Percentiles rank a stretch among this genome's conserved stretches.
Evolutionary conservation across 2,113 vertebrate genomes (phyloP).

Genomic region (Menura novaehollandiae): DNA sequence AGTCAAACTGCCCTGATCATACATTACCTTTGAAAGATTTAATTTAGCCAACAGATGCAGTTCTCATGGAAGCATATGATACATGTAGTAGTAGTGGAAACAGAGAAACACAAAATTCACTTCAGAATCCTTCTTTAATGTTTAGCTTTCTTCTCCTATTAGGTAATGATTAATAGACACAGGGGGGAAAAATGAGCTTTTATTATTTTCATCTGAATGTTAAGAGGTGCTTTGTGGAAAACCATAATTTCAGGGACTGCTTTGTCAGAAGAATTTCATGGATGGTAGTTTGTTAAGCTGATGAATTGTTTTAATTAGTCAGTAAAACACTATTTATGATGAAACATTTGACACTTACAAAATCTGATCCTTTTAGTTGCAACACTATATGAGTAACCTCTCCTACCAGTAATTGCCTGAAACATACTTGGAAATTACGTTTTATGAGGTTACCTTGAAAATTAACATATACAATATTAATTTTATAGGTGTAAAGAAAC

Average conservation of each 20-base stretch:
- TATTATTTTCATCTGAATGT: slow-evolving; percentile 61
- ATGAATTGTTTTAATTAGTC: slow-evolving; percentile 70
- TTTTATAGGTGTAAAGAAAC: slow-evolving; percentile 24
- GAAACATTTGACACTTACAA: slow-evolving; percentile 41
- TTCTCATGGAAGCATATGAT: slow-evolving; percentile 16
- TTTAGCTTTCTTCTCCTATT: slow-evolving; percentile 58
- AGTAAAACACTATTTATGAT: slow-evolving; percentile 55
- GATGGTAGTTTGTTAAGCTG: slow-evolving; percentile 58
- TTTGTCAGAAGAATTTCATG: slow-evolving; percentile 56
- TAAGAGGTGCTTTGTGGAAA: slow-evolving; percentile 57
- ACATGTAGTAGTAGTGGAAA: not conserved
- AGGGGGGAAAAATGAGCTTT: not conserved
- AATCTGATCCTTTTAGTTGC: slow-evolving; percentile 42
- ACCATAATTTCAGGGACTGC: slow-evolving; percentile 33
- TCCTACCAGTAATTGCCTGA: slow-evolving; percentile 5
- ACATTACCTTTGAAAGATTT: slow-evolving; percentile 64
- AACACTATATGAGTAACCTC: slow-evolving; percentile 10
- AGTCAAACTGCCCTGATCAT: slow-evolving; percentile 18
- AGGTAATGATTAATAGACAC: slow-evolving; percentile 69
- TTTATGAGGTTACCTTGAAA: slow-evolving; percentile 43
- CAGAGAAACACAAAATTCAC: slow-evolving; percentile 26
- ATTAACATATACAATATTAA: slow-evolving; percentile 33
- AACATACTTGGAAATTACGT: not conserved
- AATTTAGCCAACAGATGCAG: slow-evolving; percentile 52
- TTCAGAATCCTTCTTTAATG: slow-evolving; percentile 23